A percentile compares a stretch with the other conserved stretches of the same genome.
These are phyloP conservation scores for Lycaon pictus DNA, from an alignment of 2,113 vertebrate genomes.

Conservation along the genomic window DNA sequence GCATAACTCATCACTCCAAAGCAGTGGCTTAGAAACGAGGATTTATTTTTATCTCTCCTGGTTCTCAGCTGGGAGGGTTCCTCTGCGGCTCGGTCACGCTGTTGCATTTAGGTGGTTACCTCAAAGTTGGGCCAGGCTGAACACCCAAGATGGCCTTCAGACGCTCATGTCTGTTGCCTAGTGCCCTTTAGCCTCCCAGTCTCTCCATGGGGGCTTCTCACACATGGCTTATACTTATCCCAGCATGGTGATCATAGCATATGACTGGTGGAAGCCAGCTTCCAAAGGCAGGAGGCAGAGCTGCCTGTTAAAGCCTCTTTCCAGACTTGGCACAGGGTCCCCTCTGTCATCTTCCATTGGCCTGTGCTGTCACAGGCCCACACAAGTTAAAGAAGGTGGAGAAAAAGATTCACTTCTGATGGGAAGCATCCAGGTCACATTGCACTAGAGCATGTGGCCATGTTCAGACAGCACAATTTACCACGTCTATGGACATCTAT, in stretches of 20 bases:
- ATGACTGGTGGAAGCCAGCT: not conserved
- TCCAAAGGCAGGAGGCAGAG: not conserved
- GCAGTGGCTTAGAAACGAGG: not conserved
- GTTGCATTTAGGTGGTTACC: rapidly evolving
- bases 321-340: not conserved
- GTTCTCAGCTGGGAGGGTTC: not conserved
- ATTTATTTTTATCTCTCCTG: not conserved
- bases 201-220: not conserved
- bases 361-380: not conserved
- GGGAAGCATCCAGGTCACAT: not conserved
- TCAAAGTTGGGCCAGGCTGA: not conserved
- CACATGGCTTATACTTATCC: not conserved
- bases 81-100: not conserved
- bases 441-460: rapidly evolving
- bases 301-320: no score
- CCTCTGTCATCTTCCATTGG: not conserved
- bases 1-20: not conserved
- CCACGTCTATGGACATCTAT: no score
- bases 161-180: not conserved
- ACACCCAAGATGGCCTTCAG: not conserved
- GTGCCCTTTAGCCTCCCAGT: not conserved
- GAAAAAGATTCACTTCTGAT: not conserved
- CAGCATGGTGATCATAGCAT: rapidly evolving
- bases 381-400: not conserved
- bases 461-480: not conserved